phyloP scores from a whole-genome alignment of 2,797 vertebrate genomes.

The Sebastes alutus region DNA sequence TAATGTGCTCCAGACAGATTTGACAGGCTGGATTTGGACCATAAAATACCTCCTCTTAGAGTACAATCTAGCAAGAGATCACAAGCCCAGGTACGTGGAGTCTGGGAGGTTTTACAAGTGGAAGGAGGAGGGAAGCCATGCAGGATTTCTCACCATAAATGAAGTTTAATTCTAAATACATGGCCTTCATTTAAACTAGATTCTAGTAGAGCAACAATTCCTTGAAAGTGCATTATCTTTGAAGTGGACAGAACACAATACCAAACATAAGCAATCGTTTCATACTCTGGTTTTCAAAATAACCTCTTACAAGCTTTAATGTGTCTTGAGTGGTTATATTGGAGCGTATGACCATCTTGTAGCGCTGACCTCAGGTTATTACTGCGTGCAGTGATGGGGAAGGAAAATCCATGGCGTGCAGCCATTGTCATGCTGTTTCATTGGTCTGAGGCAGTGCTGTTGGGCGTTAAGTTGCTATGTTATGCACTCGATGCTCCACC shows the following conservation, averaged over 20 bases:
- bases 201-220: neutral
- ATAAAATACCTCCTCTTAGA: conserved; percentile 61
- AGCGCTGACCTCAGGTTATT: conserved; percentile 40
- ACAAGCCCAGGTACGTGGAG: conserved; percentile 33
- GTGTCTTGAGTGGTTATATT: conserved; percentile 23
- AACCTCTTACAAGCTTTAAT: conserved; percentile 10
- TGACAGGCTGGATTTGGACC: conserved; percentile 58
- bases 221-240: neutral
- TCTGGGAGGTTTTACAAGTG: conserved; percentile 13
- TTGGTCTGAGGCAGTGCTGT: conserved; percentile 4
- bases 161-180: conserved; percentile 5
- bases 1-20: conserved; percentile 64
- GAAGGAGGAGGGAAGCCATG: neutral
- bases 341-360: conserved; percentile 4
- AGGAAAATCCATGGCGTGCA: conserved; percentile 17
- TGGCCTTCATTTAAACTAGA: neutral
- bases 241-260: neutral
- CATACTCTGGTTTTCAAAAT: conserved; percentile 2
- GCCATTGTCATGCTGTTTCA: conserved; percentile 3
- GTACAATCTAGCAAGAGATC: conserved; percentile 43
- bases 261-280: neutral
- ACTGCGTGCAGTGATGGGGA: conserved; percentile 24
- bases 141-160: neutral
- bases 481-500: neutral
- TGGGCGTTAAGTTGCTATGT: neutral